A percentile compares a stretch with the other conserved stretches of the same genome.
phyloP scores from a whole-genome alignment of 2,797 vertebrate species.

The Denticeps clupeoides region DNA sequence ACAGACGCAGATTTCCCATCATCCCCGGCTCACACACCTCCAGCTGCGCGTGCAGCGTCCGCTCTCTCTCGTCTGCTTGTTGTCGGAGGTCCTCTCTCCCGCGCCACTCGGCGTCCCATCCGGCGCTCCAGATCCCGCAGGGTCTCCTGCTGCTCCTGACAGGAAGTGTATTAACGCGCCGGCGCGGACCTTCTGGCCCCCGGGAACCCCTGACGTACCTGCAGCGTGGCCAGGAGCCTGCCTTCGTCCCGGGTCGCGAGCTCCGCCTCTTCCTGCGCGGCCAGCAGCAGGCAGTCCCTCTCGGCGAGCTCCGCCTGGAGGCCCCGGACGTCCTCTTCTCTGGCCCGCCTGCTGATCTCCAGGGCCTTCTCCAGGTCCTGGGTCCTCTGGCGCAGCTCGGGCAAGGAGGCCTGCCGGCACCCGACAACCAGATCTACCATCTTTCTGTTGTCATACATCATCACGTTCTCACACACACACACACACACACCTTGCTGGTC shows the following conservation, averaged over 20 bases:
- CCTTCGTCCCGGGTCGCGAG: slow-evolving; percentile 61
- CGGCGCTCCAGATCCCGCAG: slow-evolving; percentile 56
- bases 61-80: slow-evolving; percentile 60
- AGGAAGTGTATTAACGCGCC: slow-evolving; percentile 2
- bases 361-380: slow-evolving; percentile 58
- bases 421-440: too few species aligned
- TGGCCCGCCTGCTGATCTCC: slow-evolving; percentile 51
- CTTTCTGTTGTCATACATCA: too few species aligned
- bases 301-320: slow-evolving; percentile 64
- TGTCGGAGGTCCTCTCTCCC: slow-evolving; percentile 47
- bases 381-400: slow-evolving; percentile 64
- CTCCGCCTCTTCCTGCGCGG: slow-evolving; percentile 49
- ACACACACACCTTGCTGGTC: background rate
- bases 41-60: slow-evolving; percentile 54
- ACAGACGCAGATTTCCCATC: background rate
- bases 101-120: slow-evolving; percentile 49
- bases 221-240: slow-evolving; percentile 55
- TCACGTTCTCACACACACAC: background rate
- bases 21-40: slow-evolving; percentile 50
- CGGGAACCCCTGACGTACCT: slow-evolving; percentile 57
- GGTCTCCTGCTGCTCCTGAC: slow-evolving; percentile 60
- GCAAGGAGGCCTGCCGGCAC: slow-evolving; percentile 47
- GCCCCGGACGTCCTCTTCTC: slow-evolving; percentile 64
- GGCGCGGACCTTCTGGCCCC: too few species aligned
- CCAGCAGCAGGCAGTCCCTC: slow-evolving; percentile 60